A percentile compares a stretch with the other conserved stretches of the same genome.
These are phyloP conservation scores for Protobothrops mucrosquamatus DNA, from an alignment of 2,113 vertebrate species.

Conservation along the genomic window DNA sequence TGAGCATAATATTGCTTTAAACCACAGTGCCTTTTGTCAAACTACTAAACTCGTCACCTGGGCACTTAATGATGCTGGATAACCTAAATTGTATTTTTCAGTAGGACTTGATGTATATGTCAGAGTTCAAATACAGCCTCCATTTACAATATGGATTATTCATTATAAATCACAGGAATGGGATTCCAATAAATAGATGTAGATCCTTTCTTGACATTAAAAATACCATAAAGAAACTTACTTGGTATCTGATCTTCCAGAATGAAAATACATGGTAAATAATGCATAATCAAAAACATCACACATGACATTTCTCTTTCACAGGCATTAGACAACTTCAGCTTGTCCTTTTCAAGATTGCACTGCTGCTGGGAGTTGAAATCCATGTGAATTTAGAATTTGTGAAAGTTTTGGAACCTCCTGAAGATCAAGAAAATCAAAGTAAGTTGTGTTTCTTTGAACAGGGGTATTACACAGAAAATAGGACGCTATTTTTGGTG, in stretches of 20 bases:
- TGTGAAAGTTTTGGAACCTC: conserved; percentile 87
- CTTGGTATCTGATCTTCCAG: not conserved
- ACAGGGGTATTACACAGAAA: not conserved
- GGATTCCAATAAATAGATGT: not conserved
- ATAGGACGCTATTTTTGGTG: not conserved
- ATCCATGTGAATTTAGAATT: conserved; percentile 96
- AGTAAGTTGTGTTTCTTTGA: conserved; percentile 66
- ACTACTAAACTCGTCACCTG: no score
- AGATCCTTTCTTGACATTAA: not conserved
- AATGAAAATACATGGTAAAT: not conserved
- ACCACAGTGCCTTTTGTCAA: no score
- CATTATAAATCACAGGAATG: not conserved
- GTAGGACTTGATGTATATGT: not conserved
- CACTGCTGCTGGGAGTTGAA: conserved; percentile 91
- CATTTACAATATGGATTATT: not conserved
- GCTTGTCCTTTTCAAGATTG: conserved; percentile 92
- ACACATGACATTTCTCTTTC: not conserved
- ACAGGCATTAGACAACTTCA: conserved; percentile 96
- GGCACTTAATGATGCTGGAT: no score
- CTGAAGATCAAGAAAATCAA: conserved; percentile 92
- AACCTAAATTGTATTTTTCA: not conserved
- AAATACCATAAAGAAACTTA: not conserved
- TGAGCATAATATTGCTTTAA: no score
- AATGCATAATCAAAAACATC: not conserved
- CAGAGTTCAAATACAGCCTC: not conserved